Evolutionary conservation across 2,113 vertebrate species (phyloP), one percentile per base, ranked within the genome.

Genomic region (Petrocephalus zakoni): DNA sequence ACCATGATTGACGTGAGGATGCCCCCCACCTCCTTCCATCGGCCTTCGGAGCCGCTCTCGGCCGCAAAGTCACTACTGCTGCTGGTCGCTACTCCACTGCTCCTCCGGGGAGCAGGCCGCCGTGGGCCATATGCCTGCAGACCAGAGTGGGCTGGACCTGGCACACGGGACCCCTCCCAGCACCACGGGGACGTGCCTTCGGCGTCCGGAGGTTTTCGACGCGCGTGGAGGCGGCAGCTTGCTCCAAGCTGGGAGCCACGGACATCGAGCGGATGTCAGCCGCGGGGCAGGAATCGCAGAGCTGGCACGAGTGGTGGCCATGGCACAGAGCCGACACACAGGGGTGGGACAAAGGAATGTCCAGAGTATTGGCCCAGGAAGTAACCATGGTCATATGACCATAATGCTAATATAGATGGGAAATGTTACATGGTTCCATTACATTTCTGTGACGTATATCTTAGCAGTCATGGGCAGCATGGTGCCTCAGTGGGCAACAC

Each of bases 181-280:
- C 51, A 82, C 19, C 42, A 5, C 68, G 1, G 81, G 78, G 78
- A 81, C n/a, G 42, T 87, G 29, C 64, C 37, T 22, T 29, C 5
- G 22, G 34, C 5, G 88, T 87, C 84, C 34, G 68, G 58, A 75
- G 51, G 88, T 52, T 51, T 22, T 22, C 46, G 61, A 68, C 85
- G 11, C 37, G 52, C 21, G 72, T 52, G 42, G 25, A 83, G 85
- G 72, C 55, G 53, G 89, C 89, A 87, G 53, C 85, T 75, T 81
- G 72, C 34, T 78, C 85, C 85, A 51, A 56, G 37, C 72, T 82
- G 86, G 55, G 49, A 55, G 51, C 52, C 9, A 3, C 13, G 10
- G 72, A 55, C 72, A 42, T 55, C 61, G 29, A 87, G 10, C 51
- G 37, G 85, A 87, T 52, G 85, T 85, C 49, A 87, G 64, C 64